Percentiles rank a stretch among this genome's conserved stretches.
phyloP scores from a whole-genome alignment of 2,888 invertebrate species.

The Mycalesis mineus region DNA sequence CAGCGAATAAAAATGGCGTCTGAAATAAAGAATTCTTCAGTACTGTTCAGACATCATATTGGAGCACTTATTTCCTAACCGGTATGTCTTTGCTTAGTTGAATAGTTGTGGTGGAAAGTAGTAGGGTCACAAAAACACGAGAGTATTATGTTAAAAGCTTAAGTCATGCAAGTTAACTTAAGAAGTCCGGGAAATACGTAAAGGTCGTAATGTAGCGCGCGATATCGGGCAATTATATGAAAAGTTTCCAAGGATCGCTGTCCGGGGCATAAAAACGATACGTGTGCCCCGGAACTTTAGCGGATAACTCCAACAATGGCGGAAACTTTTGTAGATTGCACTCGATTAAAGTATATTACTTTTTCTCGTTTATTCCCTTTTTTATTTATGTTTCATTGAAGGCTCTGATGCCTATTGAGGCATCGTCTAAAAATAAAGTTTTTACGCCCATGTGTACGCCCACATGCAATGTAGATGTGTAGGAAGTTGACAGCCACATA shows the following conservation, averaged over 20 bases:
- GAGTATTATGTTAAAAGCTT: too few relatives aligned
- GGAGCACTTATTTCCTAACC: too few relatives aligned
- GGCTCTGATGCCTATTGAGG: neutral
- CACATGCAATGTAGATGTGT: too few relatives aligned
- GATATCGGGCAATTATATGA: slow-evolving; percentile 22
- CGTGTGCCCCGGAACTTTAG: slow-evolving; percentile 20
- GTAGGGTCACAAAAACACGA: too few relatives aligned
- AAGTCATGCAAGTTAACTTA: neutral
- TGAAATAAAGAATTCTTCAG: too few relatives aligned
- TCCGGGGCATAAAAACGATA: slow-evolving; percentile 26
- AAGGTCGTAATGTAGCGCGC: slow-evolving; percentile 16
- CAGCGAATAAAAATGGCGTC: too few relatives aligned
- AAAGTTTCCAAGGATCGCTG: slow-evolving; percentile 15
- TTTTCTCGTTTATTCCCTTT: neutral
- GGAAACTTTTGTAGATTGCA: slow-evolving; percentile 6
- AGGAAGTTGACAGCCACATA: too few relatives aligned
- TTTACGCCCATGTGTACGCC: too few relatives aligned
- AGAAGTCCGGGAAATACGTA: slow-evolving; percentile 12
- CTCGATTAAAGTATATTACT: slow-evolving; percentile 2
- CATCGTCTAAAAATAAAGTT: too few relatives aligned
- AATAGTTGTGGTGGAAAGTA: too few relatives aligned
- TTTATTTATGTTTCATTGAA: neutral
- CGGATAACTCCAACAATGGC: slow-evolving; percentile 5
- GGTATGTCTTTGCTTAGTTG: too few relatives aligned
- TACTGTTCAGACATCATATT: too few relatives aligned